phyloP scores from a whole-genome alignment of 2,797 vertebrate species.

The Chaunax sp. region DNA sequence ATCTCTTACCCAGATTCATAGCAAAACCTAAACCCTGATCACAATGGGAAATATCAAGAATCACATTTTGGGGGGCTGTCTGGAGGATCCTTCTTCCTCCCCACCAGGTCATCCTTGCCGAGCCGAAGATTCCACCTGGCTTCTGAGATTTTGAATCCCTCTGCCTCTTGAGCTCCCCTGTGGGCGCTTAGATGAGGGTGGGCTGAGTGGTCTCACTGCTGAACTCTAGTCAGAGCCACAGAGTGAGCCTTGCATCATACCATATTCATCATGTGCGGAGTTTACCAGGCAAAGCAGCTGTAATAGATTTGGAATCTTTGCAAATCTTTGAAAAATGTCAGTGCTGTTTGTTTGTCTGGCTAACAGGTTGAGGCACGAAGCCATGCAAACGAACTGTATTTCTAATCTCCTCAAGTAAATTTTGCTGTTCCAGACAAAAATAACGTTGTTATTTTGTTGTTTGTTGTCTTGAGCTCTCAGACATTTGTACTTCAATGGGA shows the following conservation, averaged over 20 bases:
- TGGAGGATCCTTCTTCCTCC: slow-evolving; percentile 48
- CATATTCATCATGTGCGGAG: background rate
- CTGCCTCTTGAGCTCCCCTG: slow-evolving; percentile 52
- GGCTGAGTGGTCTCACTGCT: slow-evolving; percentile 46
- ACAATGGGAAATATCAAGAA: slow-evolving; percentile 31
- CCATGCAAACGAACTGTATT: background rate
- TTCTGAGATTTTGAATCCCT: slow-evolving; percentile 49
- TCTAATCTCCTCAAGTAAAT: slow-evolving; percentile 5
- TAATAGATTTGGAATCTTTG: background rate
- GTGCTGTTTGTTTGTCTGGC: background rate
- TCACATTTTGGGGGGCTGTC: slow-evolving; percentile 13
- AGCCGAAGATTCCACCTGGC: slow-evolving; percentile 52
- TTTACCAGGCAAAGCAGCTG: background rate
- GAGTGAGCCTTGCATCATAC: background rate
- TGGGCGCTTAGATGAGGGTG: slow-evolving; percentile 50
- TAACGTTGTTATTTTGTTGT: background rate
- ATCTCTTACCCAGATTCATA: slow-evolving; percentile 18
- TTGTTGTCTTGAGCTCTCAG: slow-evolving; percentile 12
- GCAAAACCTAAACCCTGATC: slow-evolving; percentile 34
- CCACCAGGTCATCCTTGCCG: slow-evolving; percentile 57
- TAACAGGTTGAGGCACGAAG: background rate
- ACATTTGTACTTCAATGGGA: slow-evolving; percentile 12
- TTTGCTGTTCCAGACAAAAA: background rate
- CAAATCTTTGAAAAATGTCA: slow-evolving; percentile 1
- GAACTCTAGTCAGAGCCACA: slow-evolving; percentile 32